These are phyloP conservation scores for Mobula birostris DNA, from an alignment of 2,113 vertebrate genomes.

Conservation along the genomic window DNA sequence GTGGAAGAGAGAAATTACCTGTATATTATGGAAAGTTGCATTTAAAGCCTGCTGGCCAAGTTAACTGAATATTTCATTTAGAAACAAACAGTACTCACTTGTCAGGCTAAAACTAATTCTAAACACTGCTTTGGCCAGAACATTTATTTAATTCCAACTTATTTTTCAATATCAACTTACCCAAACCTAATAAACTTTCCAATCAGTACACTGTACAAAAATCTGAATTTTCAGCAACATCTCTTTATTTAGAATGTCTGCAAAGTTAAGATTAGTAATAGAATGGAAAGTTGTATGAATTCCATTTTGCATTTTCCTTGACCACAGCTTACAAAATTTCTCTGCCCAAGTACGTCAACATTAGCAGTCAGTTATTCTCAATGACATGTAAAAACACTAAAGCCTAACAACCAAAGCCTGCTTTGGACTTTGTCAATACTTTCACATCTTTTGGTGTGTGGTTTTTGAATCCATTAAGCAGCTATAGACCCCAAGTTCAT, in stretches of 20 bases:
- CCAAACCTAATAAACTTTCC: neutral
- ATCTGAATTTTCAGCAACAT: neutral
- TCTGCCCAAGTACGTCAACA: neutral
- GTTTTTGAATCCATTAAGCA: neutral
- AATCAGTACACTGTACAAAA: too few relatives aligned
- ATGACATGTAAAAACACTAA: conserved; percentile 9
- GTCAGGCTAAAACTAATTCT: neutral
- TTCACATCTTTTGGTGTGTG: too few relatives aligned
- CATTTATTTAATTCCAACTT: neutral
- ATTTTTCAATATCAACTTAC: neutral
- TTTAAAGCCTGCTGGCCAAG: neutral
- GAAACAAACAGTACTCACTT: neutral
- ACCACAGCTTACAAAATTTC: neutral
- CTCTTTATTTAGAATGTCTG: neutral
- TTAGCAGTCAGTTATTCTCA: neutral
- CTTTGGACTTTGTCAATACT: neutral
- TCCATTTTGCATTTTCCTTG: neutral
- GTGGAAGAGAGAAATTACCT: neutral
- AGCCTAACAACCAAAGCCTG: neutral
- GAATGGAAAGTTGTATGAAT: neutral
- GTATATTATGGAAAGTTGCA: neutral
- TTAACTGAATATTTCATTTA: neutral
- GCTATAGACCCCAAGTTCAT: neutral
- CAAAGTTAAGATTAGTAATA: neutral
- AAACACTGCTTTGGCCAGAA: neutral